Conservation (phyloP, 2,888 invertebrate species). For the Aricia artaxerxes region DNA sequence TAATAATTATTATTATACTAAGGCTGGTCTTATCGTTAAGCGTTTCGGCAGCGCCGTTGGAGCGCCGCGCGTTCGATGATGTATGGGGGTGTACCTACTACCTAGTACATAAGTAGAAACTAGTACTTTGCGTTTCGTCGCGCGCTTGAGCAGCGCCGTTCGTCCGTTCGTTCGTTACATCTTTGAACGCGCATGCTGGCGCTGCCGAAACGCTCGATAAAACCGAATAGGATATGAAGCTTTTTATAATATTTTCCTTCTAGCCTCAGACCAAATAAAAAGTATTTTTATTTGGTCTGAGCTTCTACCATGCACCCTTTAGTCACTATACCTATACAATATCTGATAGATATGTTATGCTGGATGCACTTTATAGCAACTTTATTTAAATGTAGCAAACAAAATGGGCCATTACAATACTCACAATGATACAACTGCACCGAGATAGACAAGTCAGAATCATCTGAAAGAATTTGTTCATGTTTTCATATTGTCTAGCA, state of each 20-base stretch:
- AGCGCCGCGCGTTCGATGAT: too few relatives aligned
- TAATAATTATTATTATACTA: too few relatives aligned
- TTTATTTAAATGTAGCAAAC: conserved; percentile 32
- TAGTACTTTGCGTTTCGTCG: too few relatives aligned
- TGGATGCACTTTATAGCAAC: conserved; percentile 16
- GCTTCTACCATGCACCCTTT: neutral
- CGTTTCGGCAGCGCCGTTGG: too few relatives aligned
- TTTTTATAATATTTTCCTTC: neutral
- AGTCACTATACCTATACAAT: neutral
- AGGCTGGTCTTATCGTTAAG: too few relatives aligned
- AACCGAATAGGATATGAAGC: neutral
- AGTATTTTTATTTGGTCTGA: too few relatives aligned
- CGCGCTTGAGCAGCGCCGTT: too few relatives aligned
- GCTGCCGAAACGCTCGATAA: too few relatives aligned
- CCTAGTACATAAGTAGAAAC: too few relatives aligned
- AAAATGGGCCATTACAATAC: conserved; percentile 48
- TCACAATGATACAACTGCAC: conserved; percentile 67
- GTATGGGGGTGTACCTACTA: too few relatives aligned
- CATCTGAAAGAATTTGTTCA: conserved; percentile 73
- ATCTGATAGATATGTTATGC: neutral
- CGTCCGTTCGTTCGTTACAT: too few relatives aligned
- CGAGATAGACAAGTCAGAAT: conserved; percentile 64
- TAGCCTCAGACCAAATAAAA: neutral
- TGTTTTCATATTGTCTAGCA: conserved; percentile 5
- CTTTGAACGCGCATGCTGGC: too few relatives aligned